Evolutionary conservation across 1,140 invertebrate species (phyloP), one percentile per base, ranked within the genome.

Genomic region (Tetranychus urticae): DNA sequence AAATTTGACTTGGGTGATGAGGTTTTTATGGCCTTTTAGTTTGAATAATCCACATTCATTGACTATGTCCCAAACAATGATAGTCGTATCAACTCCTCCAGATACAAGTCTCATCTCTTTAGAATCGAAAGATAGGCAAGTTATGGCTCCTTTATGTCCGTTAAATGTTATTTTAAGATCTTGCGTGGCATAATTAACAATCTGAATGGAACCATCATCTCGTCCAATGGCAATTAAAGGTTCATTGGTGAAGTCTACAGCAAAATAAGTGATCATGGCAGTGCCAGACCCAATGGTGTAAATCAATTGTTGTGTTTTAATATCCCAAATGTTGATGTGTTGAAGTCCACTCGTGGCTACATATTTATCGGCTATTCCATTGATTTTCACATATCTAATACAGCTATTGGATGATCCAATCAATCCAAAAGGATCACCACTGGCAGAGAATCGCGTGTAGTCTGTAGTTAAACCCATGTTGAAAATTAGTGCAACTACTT

Each of bases 401-500:
- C 90, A 90, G 65, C 83, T 83, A 61, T 81, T 80, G 31, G 78
- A 71, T 73, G 83, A 88, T 4, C 81, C 80, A 63, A 96, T 83
- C 54, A 94, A 78, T 70, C 91, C 92, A 73, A 88, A 88, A 67
- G 81, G 82, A 45, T 83, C 81, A 57, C 81, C 80, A 60, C 63
- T 65, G 13, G 83, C 80, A 12, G 78, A 77, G 73, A 89, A 97
- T 56, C 88, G 81, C 60, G 96, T 77, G 79, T 97, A 97, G 75
- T 98, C 87, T 71, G 93, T 94, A 33, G 92, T 97, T 65, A 97
- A 73, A 63, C 88, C 90, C 92, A 97, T 97, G 62, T 57, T 64
- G 31, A n/a, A 10, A 10, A 50, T 23, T 52, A 42, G 5, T 6
- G 10, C 5, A 6, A 42, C 10, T 42, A 42, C 39, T 6, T 23